Conservation (phyloP, 1,140 invertebrate genomes). For the Diplogasteroides magnus region DNA sequence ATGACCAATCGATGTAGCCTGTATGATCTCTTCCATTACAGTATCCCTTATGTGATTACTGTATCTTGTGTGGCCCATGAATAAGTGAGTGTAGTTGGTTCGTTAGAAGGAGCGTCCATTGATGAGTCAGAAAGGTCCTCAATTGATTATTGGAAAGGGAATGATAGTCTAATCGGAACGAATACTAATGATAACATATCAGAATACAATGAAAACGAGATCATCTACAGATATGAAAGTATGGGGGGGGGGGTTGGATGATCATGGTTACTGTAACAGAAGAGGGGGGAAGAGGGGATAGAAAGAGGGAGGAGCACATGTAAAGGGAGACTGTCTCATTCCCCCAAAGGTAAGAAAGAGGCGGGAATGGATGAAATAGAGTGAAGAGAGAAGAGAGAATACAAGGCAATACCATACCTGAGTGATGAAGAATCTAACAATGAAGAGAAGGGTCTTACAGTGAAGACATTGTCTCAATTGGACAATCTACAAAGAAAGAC, state of each 20-base stretch:
- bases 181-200: neutral
- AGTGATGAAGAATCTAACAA: neutral
- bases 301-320: neutral
- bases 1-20: no score
- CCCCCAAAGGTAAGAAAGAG: neutral
- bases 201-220: neutral
- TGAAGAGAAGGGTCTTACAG: neutral
- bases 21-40: no score
- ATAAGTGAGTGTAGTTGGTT: no score
- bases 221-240: neutral
- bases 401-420: neutral
- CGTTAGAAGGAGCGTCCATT: no score
- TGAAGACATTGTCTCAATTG: no score
- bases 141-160: neutral
- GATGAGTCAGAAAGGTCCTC: no score
- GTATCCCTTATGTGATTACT: no score
- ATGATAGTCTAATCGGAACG: neutral
- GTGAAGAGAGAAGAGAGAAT: neutral
- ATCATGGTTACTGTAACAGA: neutral
- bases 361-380: neutral
- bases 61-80: no score
- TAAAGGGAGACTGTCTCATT: no score
- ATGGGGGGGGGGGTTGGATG: neutral
- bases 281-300: neutral
- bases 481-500: no score